These are phyloP conservation scores for Actinernus sp. DNA, from an alignment of 92 coral and sea anemone species.

Conservation along the genomic window DNA sequence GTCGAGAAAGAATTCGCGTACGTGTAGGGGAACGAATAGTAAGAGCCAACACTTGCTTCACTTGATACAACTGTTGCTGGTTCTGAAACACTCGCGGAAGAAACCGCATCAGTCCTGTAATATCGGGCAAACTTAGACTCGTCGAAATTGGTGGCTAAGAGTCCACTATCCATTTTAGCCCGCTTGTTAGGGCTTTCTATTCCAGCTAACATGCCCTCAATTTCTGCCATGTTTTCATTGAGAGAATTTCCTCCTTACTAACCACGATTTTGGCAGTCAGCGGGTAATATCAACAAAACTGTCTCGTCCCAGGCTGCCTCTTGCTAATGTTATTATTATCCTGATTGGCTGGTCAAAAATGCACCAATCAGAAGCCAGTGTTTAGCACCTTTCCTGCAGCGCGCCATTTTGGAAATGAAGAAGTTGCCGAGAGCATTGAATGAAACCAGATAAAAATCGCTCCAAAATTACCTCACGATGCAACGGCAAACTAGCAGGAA, in stretches of 20 bases:
- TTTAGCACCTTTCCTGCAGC: slow-evolving; percentile 37
- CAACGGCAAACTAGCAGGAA: too few relatives aligned
- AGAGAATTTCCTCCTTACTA: slow-evolving; percentile 77
- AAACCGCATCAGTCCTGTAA: slow-evolving; percentile 95
- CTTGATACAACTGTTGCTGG: slow-evolving; percentile 86
- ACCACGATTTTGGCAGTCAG: slow-evolving; percentile 86
- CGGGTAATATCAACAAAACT: slow-evolving; percentile 91
- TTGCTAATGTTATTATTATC: background rate
- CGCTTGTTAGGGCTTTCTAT: slow-evolving; percentile 99
- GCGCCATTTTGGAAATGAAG: slow-evolving; percentile 77
- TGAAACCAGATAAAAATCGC: slow-evolving; percentile 31
- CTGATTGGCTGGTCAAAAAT: slow-evolving; percentile 70
- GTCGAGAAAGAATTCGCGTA: slow-evolving; percentile 84
- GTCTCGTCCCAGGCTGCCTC: slow-evolving; percentile 90
- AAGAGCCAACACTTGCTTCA: slow-evolving; percentile 65
- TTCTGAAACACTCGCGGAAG: slow-evolving; percentile 82
- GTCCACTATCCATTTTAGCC: slow-evolving; percentile 99
- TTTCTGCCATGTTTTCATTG: slow-evolving; percentile 93
- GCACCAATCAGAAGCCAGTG: slow-evolving; percentile 58
- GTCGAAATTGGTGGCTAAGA: slow-evolving; percentile 94
- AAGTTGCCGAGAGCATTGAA: slow-evolving; percentile 13
- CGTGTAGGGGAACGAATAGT: slow-evolving; percentile 91
- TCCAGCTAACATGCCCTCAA: slow-evolving; percentile 95
- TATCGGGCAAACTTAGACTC: slow-evolving; percentile 99
- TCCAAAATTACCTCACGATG: slow-evolving; percentile 9